Base-by-base conservation (phyloP, 2,113 vertebrate species). In the Chloroceryle aenea region DNA sequence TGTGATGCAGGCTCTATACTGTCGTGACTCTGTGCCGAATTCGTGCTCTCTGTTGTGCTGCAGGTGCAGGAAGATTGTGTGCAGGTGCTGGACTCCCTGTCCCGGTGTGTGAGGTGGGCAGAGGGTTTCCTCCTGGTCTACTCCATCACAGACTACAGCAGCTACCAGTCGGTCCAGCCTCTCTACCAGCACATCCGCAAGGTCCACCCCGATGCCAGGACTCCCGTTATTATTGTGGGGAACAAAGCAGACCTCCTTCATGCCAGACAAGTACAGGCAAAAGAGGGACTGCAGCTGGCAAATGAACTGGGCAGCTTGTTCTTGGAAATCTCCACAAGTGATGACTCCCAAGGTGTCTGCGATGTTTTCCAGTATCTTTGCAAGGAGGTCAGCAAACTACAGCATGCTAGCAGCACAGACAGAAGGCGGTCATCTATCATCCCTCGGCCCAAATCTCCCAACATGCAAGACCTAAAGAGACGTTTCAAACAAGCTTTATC, bases 381-480 rank as follows among this genome's bases (percentile, higher is more conserved):
- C 91, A 98, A 98, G 64, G 98, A 98, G 89, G 97, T 98, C 59
- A 98, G 97, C 97, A 98, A 98, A 50, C 48, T 97, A 5, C 98
- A 98, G 76, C 98, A 98, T 3, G 36, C 88, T 0, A 16, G 90
- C 69, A 95, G 93, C 48, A 14, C 55, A 1, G 98, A 98, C 53
- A 97, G 97, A 79, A 97, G 98, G 30, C 80, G 98, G 34, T 89
- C 79, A 0, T 98, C 98, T 69, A 78, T 98, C 85, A 98, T 98
- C 32, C 98, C 98, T 11, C 97, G 98, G 64, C 98, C 98, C 1
- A 98, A 98, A 34, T 99, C 98, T 8, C 98, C 98, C 79, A 98
- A 99, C 90, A 98, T 99, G 98, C 98, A 99, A 80, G 98, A 99
- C 61, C 96, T 99, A 66, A 99, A 99, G 96, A 97, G 98, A 87